Conservation (phyloP, 2,797 vertebrate genomes). For the Coracias cyanogaster region DNA sequence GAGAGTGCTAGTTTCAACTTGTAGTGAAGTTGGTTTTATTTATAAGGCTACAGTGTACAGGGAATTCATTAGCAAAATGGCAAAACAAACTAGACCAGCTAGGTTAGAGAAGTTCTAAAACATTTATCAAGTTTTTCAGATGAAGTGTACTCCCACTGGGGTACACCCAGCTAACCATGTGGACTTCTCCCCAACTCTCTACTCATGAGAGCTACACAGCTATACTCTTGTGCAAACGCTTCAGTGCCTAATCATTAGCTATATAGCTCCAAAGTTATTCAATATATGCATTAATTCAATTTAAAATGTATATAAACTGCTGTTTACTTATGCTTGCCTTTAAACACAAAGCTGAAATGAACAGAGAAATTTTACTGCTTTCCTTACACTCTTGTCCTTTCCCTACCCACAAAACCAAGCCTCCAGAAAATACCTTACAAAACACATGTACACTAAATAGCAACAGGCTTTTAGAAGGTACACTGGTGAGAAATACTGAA, state of each 20-base stretch:
- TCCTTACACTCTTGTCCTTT: neutral
- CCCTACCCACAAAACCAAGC: neutral
- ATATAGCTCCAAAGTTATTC: neutral
- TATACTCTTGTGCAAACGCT: neutral
- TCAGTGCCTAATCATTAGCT: neutral
- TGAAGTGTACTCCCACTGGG: neutral
- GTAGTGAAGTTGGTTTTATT: conserved; percentile 26
- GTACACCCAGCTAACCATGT: neutral
- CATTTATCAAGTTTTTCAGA: conserved; percentile 25
- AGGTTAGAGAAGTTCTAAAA: conserved; percentile 27
- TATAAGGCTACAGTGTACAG: neutral
- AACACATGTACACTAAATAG: neutral
- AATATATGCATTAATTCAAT: neutral
- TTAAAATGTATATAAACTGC: neutral
- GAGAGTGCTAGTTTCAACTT: neutral
- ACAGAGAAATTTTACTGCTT: neutral
- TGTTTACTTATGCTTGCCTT: neutral
- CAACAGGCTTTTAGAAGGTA: neutral
- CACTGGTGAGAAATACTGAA: neutral
- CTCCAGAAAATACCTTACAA: neutral
- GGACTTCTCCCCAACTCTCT: neutral
- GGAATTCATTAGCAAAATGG: conserved; percentile 46
- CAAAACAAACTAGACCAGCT: conserved; percentile 20
- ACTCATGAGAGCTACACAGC: neutral
- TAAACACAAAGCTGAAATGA: neutral